Evolutionary conservation across 2,888 invertebrate species (phyloP).

Genomic region (Drosophila mayaguana): DNA sequence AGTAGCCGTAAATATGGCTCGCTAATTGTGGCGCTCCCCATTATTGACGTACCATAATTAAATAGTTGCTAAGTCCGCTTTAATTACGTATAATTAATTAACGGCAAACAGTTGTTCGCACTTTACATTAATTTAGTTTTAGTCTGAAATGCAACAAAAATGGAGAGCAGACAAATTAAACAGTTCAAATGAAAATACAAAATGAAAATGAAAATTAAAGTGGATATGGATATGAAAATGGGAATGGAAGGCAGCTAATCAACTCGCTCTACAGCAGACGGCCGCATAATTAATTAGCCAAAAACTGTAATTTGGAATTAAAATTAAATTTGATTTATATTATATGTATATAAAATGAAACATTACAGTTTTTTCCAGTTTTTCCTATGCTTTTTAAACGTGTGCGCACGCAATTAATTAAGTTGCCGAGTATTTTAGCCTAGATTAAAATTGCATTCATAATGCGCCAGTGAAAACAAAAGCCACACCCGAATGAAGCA

Average conservation of each 20-base stretch:
- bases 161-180: background rate
- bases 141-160: background rate
- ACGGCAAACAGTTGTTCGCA: conserved; percentile 1
- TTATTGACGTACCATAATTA: conserved; percentile 5
- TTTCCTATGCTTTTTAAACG: conserved; percentile 37
- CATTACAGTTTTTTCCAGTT: background rate
- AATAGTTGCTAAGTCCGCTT: conserved; percentile 11
- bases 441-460: conserved; percentile 60
- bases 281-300: conserved; percentile 63
- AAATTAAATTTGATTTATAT: conserved; percentile 44
- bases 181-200: background rate
- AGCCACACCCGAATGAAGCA: background rate
- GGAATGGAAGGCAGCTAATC: conserved; percentile 29
- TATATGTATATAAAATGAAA: conserved; percentile 12
- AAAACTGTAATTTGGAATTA: conserved; percentile 41
- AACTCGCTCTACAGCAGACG: conserved; percentile 24
- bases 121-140: conserved; percentile 4
- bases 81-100: conserved; percentile 16
- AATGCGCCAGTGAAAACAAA: conserved; percentile 23
- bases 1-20: background rate
- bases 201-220: background rate
- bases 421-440: conserved; percentile 42
- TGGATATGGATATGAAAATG: background rate
- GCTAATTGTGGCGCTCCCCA: conserved; percentile 2
- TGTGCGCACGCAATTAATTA: conserved; percentile 46